Base-by-base conservation (phyloP, 2,797 vertebrate species). In the Phoxinus dragarum region DNA sequence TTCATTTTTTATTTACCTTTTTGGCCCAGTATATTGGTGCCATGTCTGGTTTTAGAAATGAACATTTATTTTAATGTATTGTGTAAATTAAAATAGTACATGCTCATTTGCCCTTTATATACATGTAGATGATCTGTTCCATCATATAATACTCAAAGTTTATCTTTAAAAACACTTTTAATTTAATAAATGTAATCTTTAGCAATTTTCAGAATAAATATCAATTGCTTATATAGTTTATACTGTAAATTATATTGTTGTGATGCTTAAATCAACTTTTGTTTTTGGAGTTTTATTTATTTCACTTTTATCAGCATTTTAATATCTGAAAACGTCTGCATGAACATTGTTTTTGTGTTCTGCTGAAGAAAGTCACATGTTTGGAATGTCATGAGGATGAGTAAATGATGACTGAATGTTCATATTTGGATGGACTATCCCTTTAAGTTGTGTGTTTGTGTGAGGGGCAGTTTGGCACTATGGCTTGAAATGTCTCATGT, bases 401-500 rank as follows among this genome's bases (percentile, higher is more conserved):
- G 16, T 67, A 79, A 61, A 42, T 78, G 44, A 38, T n/a, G 56
- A 36, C 67, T 8, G 9, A n/a, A 72, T 49, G 27, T 76, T 31
- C 2, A 12, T 54, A 67, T 78, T 84, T 17, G 44, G 23, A 16
- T 38, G 56, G 14, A 75, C 77, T 87, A 36, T 86, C 71, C 31
- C n/a, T 67, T 83, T 42, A 49, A 47, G 68, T 38, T 74, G 75
- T 78, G 34, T 76, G 83, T 75, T 73, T 66, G 79, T 61, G 21
- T 23, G 74, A 44, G 66, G 79, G 85, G 59, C 82, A 88, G 82
- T 88, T 89, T 86, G 87, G 66, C 86, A 71, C 66, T 64, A 11
- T 36, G 49, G 49, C 74, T 47, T 86, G 34, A 85, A 86, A 86
- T 86, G 84, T 79, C 82, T 88, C 47, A 64, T 86, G 64, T 72